Evolutionary conservation across 2,888 invertebrate species (phyloP).

Genomic region (Platycnemis pennipes): DNA sequence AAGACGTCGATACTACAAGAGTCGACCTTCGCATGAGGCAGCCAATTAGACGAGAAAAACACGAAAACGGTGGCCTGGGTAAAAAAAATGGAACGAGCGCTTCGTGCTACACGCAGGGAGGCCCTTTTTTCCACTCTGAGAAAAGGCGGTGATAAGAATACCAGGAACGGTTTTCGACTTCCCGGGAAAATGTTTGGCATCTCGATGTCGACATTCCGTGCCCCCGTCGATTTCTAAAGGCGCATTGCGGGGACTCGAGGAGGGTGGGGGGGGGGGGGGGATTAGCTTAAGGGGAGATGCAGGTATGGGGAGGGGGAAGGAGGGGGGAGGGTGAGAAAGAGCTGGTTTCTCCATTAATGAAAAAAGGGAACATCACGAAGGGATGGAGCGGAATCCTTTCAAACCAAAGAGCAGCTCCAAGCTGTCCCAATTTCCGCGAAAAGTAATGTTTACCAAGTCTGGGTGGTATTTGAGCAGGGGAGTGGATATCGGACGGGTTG

Average conservation of each 20-base stretch:
- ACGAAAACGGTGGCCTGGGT: background rate
- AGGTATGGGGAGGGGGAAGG: background rate
- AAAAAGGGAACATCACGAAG: background rate
- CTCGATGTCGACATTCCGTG: slow-evolving; percentile 28
- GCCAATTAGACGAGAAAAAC: slow-evolving; percentile 13
- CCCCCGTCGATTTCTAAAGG: background rate
- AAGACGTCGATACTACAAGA: slow-evolving; percentile 12
- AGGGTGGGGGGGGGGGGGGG: background rate
- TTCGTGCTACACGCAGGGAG: background rate
- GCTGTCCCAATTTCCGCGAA: background rate
- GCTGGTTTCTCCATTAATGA: background rate
- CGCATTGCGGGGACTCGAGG: background rate
- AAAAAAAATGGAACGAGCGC: background rate
- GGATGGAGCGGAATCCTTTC: background rate
- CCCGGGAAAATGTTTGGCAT: slow-evolving; percentile 20
- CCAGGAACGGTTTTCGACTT: slow-evolving; percentile 32
- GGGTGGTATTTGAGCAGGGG: background rate
- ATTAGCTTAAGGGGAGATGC: background rate
- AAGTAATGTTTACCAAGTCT: background rate
- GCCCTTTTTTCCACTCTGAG: background rate
- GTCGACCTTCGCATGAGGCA: slow-evolving; percentile 26
- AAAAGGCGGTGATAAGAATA: slow-evolving; percentile 23
- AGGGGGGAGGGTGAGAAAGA: background rate
- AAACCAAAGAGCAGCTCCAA: background rate
- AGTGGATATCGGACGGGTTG: background rate